Evolutionary conservation across 2,113 vertebrate species (phyloP), one percentile per base, ranked within the genome.

Genomic region (Asarcornis scutulata): DNA sequence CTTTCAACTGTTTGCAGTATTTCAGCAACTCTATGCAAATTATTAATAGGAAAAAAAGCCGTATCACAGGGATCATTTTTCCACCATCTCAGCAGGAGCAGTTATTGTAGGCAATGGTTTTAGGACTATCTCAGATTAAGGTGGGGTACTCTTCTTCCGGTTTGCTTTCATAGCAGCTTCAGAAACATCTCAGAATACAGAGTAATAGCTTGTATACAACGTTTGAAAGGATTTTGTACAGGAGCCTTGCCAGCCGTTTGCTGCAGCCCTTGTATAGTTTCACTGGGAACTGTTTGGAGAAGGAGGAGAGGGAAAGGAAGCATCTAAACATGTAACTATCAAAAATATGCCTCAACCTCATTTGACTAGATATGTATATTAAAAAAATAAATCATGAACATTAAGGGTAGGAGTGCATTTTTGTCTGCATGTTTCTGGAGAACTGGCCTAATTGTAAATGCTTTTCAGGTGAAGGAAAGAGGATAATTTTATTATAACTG

Each of bases 151-250:
- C 58, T 77, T 62, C 48, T 71, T 66, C 56, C 64, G 26, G 69
- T 84, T 95, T 79, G 42, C 62, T 83, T 95, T 91, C 40, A 36
- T 5, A 85, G 89, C 78, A 96, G 78, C 81, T 78, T 76, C 71
- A 60, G 38, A 77, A 86, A 93, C 66, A 94, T 87, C 86, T 97
- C 88, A 72, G 83, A 85, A 69, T 91, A 68, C 86, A 23, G 23
- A 94, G 50, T 22, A 87, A 25, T 6, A 83, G 78, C 75, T 93
- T 85, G 91, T 82, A 75, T 86, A 94, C 91, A 97, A 73, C 67
- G 60, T 85, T 78, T 42, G 66, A 13, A 95, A 40, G 62, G 29
- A 34, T 95, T 83, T 83, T 87, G 78, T 91, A 93, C 83, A 87
- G 58, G 46, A 85, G 55, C 66, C 77, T 85, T 71, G 80, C 72